These are phyloP conservation scores for Salarias fasciatus DNA, from an alignment of 2,797 vertebrate genomes.

Conservation along the genomic window DNA sequence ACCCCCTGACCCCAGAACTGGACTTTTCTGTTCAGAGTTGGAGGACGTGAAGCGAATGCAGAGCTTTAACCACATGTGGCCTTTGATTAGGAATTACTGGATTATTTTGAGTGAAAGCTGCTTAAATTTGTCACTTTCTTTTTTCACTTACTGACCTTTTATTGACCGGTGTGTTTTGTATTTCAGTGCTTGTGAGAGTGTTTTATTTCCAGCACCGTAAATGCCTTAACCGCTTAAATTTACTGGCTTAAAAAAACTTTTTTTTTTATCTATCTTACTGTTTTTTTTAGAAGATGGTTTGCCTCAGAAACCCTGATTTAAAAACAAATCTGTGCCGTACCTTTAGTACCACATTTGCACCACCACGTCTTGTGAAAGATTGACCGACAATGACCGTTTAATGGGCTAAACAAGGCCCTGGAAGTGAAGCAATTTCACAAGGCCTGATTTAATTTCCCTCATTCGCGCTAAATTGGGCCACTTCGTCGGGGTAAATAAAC, in stretches of 20 bases:
- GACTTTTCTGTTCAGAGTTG: slow-evolving; percentile 36
- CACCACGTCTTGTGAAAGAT: slow-evolving; percentile 54
- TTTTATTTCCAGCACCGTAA: background rate
- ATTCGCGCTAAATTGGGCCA: slow-evolving; percentile 64
- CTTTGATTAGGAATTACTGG: background rate
- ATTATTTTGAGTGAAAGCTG: slow-evolving; percentile 7
- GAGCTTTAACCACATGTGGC: slow-evolving; percentile 8
- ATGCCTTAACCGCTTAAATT: no score
- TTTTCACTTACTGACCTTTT: background rate
- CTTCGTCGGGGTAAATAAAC: slow-evolving; percentile 69
- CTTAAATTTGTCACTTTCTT: background rate
- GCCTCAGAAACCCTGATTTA: no score
- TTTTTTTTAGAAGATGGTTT: no score
- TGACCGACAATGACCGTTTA: slow-evolving; percentile 72
- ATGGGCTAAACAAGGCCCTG: slow-evolving; percentile 54
- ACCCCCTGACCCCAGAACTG: slow-evolving; percentile 65
- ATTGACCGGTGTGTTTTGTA: background rate
- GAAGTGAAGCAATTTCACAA: slow-evolving; percentile 65
- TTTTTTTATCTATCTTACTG: no score
- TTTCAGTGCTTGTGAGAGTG: background rate
- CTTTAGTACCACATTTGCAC: slow-evolving; percentile 60
- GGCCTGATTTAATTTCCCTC: slow-evolving; percentile 74
- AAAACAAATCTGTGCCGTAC: slow-evolving; percentile 25
- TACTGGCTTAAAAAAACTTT: no score
- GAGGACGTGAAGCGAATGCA: slow-evolving; percentile 15